Conservation (phyloP, 2,113 vertebrate genomes). For the Neodon shergylaensis region DNA sequence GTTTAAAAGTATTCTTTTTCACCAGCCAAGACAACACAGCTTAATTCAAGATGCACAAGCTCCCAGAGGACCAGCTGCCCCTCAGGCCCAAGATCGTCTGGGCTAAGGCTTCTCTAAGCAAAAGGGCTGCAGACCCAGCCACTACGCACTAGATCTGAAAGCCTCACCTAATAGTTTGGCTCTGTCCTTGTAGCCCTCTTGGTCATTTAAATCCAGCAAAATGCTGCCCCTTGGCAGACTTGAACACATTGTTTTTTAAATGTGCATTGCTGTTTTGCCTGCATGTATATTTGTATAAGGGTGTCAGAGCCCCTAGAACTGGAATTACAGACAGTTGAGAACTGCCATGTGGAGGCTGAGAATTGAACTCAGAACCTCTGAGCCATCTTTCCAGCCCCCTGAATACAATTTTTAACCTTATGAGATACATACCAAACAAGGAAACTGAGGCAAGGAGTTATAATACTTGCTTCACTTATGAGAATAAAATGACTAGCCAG, state of each 20-base stretch:
- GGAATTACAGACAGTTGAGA: background rate
- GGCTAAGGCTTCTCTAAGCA: background rate
- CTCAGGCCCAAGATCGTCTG: background rate
- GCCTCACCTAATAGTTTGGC: background rate
- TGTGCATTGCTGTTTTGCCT: background rate
- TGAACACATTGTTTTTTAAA: background rate
- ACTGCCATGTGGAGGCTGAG: background rate
- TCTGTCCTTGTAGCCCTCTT: background rate
- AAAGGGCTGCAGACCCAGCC: background rate
- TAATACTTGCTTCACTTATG: background rate
- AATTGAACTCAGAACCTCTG: background rate
- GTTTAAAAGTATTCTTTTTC: background rate
- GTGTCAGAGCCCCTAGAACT: background rate
- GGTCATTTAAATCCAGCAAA: background rate
- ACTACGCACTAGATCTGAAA: background rate
- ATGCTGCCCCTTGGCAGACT: background rate
- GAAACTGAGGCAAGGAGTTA: background rate
- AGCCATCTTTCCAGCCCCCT: background rate
- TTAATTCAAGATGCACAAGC: background rate
- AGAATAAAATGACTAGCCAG: background rate
- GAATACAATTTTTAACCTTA: background rate
- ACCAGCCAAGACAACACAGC: background rate
- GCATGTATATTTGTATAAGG: background rate
- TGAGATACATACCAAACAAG: background rate
- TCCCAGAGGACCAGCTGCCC: background rate